Evolutionary conservation across 2,888 invertebrate genomes (phyloP).

Genomic region (Lampropteryx suffumata): DNA sequence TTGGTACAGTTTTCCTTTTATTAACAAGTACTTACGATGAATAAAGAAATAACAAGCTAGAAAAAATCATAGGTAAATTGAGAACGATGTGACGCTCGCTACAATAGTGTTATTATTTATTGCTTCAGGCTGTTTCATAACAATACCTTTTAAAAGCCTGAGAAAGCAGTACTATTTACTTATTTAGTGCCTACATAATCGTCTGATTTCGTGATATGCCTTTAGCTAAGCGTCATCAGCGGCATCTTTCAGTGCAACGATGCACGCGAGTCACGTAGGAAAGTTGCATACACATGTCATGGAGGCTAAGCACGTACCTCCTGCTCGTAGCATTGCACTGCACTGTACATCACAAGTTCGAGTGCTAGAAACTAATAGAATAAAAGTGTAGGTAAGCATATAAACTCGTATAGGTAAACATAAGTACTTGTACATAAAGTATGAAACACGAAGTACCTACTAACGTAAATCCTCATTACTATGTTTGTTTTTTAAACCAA

Average conservation of each 20-base stretch:
- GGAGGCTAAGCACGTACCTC: slow-evolving; percentile 14
- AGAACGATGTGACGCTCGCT: too few relatives aligned
- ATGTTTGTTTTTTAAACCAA: too few relatives aligned
- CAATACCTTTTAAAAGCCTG: slow-evolving; percentile 15
- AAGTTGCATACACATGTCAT: slow-evolving; percentile 24
- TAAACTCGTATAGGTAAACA: too few relatives aligned
- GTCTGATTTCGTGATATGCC: slow-evolving; percentile 29
- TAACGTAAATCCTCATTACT: too few relatives aligned
- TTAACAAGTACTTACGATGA: too few relatives aligned
- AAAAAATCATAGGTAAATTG: too few relatives aligned
- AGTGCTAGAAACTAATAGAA: slow-evolving; percentile 1
- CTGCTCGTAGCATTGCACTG: too few relatives aligned
- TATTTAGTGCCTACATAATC: slow-evolving; percentile 14
- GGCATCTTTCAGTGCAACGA: slow-evolving; percentile 18
- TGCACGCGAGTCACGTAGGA: slow-evolving; percentile 29
- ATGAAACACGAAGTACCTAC: too few relatives aligned
- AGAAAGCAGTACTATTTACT: slow-evolving; percentile 19
- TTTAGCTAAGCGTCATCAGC: slow-evolving; percentile 23
- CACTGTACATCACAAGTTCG: slow-evolving; percentile 9
- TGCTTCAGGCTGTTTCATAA: slow-evolving; percentile 9
- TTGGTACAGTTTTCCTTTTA: too few relatives aligned
- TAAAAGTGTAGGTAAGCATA: background rate
- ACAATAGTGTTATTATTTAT: background rate
- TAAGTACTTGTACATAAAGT: too few relatives aligned
- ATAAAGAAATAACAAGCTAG: too few relatives aligned